A percentile compares a stretch with the other conserved stretches of the same genome.
Evolutionary conservation across 1,140 invertebrate species (phyloP).

Genomic region (Pseudomyrmex pallidus): DNA sequence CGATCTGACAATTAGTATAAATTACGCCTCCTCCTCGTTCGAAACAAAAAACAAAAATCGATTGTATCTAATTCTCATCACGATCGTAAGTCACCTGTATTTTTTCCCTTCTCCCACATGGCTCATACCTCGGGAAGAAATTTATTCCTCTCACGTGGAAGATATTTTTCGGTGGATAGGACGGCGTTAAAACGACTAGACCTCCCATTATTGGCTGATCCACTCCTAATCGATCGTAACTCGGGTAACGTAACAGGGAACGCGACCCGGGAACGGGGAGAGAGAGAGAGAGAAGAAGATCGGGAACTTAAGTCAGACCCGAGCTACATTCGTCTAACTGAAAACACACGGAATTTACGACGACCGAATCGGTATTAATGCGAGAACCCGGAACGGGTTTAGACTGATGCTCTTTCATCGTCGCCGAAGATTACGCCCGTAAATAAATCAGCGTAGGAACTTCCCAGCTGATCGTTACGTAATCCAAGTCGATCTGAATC

Average conservation of each 20-base stretch:
- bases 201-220: constrained; percentile 53
- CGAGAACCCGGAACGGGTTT: constrained; percentile 27
- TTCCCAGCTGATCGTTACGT: constrained; percentile 60
- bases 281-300: not conserved
- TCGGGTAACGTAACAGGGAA: constrained; percentile 28
- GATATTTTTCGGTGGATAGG: constrained; percentile 32
- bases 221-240: constrained; percentile 35
- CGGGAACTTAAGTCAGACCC: constrained; percentile 30
- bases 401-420: constrained; percentile 56
- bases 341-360: constrained; percentile 57
- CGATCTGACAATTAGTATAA: too few species aligned
- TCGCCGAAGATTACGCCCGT: constrained; percentile 54
- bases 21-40: too few species aligned
- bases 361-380: constrained; percentile 57
- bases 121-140: constrained; percentile 25
- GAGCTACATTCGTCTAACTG: constrained; percentile 56
- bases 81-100: constrained; percentile 26
- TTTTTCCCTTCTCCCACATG: constrained; percentile 20
- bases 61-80: constrained; percentile 30
- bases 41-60: not conserved
- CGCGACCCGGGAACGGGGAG: not conserved
- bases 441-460: constrained; percentile 60
- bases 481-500: constrained; percentile 60
- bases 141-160: constrained; percentile 50
- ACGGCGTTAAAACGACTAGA: constrained; percentile 45